A percentile compares a stretch with the other conserved stretches of the same genome.
These are phyloP conservation scores for Hozukius guyotensis DNA, from an alignment of 2,797 vertebrate genomes.

Conservation along the genomic window DNA sequence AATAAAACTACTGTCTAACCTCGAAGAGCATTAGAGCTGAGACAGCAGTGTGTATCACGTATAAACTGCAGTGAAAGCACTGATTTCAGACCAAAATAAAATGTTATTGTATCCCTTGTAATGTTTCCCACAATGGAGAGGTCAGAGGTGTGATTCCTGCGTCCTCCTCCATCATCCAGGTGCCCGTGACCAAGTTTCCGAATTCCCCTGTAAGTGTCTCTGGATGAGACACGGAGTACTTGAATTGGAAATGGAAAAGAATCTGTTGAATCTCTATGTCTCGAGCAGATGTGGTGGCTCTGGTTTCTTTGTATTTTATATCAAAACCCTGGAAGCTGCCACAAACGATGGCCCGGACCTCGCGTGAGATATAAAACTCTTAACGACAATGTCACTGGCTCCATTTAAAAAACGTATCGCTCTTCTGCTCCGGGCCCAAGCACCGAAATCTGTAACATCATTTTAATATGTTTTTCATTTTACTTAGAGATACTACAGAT, in stretches of 20 bases:
- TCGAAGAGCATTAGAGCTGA: not conserved
- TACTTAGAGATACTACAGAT: constrained; percentile 39
- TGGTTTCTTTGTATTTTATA: constrained; percentile 62
- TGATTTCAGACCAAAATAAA: not conserved
- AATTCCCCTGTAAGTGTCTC: not conserved
- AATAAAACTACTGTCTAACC: not conserved
- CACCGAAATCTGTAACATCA: constrained; percentile 59
- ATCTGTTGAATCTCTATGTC: constrained; percentile 43
- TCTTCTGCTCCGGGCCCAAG: not conserved
- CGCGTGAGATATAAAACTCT: constrained; percentile 54
- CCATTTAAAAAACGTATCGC: constrained; percentile 24
- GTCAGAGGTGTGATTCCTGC: not conserved
- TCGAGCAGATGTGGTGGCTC: constrained; percentile 65
- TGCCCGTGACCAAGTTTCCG: not conserved
- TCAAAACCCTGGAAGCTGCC: constrained; percentile 63
- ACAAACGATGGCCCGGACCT: constrained; percentile 36
- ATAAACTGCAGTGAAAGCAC: not conserved
- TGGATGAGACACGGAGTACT: constrained; percentile 25
- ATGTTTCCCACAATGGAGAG: not conserved
- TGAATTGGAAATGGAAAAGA: constrained; percentile 48
- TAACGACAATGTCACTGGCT: constrained; percentile 59
- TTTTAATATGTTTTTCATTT: constrained; percentile 30
- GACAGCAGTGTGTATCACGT: not conserved
- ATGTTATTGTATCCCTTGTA: not conserved
- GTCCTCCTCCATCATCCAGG: constrained; percentile 9